Base-by-base conservation (phyloP, 2,113 vertebrate genomes). In the Isichthys henryi region DNA sequence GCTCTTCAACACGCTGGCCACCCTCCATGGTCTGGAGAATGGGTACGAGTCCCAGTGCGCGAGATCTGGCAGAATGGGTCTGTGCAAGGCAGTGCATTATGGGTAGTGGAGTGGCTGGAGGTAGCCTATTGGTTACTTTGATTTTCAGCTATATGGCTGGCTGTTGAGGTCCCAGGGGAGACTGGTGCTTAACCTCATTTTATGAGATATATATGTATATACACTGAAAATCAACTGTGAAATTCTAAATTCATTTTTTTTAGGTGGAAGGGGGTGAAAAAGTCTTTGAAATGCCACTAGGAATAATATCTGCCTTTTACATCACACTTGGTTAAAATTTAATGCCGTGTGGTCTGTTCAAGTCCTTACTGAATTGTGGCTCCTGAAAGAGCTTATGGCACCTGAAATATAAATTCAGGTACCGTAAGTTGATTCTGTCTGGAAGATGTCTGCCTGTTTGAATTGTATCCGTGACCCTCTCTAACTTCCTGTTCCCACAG, bases 1-100 rank as follows among this genome's bases (percentile, higher is more conserved):
- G 84, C 95, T 99, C 90, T 98, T 98, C 92, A 99, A 99, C 93
- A 99, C 97, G 0, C 94, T 99, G 90, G 97, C 98, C 91, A 96
- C 98, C 17, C 96, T 99, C 91, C 98, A 98, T 0, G 98, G 98
- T 92, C 95, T 99, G 92, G 97, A 98, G 95, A 97, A 96, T 19
- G 97, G 97, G 98, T 99, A 95, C 93, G 95, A 93, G 62, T 62
- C 53, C 52, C 21, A 45, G 27, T 21, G 43, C n/a, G 46, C 11
- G 21, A 50, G 31, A 27, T 21, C 50, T 4, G 52, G 50, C 7
- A 19, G 10, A n/a, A 27, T 86, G 19, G 13, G n/a, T 46, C n/a
- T 46, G 43, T 46, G 19, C 52, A 35, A 35, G 17, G 49, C n/a
- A 3, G 48, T n/a, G 48, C 48, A 86, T 53, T 52, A 11, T 17